Percentiles rank a stretch among this genome's conserved stretches.
Evolutionary conservation across 2,113 vertebrate species (phyloP).

Genomic region (Uria aalge): DNA sequence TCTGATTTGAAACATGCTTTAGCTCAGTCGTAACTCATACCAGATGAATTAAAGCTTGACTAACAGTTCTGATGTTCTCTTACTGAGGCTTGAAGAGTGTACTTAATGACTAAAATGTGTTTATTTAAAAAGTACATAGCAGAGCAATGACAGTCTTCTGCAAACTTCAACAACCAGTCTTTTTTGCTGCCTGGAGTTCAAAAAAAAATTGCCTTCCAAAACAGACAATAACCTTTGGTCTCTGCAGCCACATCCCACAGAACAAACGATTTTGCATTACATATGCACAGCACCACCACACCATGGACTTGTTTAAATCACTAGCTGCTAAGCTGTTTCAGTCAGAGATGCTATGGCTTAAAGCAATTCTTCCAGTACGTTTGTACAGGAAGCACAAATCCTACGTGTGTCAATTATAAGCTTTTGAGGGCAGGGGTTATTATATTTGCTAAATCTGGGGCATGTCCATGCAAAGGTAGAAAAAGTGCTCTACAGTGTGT

Average conservation of each 20-base stretch:
- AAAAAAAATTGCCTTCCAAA: slow-evolving; percentile 6
- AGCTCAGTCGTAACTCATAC: neutral
- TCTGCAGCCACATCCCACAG: slow-evolving; percentile 1
- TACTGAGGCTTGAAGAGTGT: neutral
- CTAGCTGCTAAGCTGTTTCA: neutral
- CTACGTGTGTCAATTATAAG: fast-evolving
- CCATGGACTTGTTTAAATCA: neutral
- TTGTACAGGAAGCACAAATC: neutral
- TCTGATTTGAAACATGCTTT: slow-evolving; percentile 1
- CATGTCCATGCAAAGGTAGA: neutral
- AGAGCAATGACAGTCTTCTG: slow-evolving; percentile 6
- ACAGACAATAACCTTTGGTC: slow-evolving; percentile 11
- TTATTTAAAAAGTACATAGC: slow-evolving; percentile 54
- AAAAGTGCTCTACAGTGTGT: neutral
- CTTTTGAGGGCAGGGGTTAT: neutral
- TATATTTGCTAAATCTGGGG: neutral
- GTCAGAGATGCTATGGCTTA: neutral
- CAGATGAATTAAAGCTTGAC: slow-evolving; percentile 35
- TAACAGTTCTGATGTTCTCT: slow-evolving; percentile 32
- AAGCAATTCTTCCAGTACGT: neutral
- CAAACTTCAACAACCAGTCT: neutral
- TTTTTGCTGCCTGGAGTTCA: neutral
- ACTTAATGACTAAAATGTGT: slow-evolving; percentile 51
- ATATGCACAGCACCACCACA: neutral
- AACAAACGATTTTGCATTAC: neutral